Evolutionary conservation across 2,113 vertebrate species (phyloP).

Genomic region (Notechis scutatus): DNA sequence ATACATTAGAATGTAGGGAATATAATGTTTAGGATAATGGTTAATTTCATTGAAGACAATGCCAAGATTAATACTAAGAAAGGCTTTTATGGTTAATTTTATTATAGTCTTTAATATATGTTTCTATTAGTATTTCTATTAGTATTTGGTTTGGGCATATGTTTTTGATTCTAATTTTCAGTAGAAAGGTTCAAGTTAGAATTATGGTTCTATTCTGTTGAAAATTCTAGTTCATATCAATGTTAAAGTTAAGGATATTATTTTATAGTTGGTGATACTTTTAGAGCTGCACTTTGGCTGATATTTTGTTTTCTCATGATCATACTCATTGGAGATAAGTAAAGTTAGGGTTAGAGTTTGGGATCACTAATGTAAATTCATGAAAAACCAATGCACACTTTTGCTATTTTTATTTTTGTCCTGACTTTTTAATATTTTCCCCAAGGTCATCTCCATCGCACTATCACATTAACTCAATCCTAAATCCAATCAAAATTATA

Average conservation of each 20-base stretch:
- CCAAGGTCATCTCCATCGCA: not conserved
- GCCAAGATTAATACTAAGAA: not conserved
- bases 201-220: not conserved
- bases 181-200: not conserved
- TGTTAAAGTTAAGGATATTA: not conserved
- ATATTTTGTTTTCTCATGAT: not conserved
- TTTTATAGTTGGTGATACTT: not conserved
- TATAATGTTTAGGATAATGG: not conserved
- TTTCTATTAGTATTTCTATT: not conserved
- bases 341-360: not conserved
- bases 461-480: not conserved
- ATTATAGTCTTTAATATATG: not conserved
- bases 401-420: not conserved
- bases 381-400: not conserved
- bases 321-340: not conserved
- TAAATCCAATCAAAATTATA: not conserved
- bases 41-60: not conserved
- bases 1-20: not conserved
- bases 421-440: not conserved
- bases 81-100: not conserved
- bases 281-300: not conserved
- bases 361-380: too few relatives aligned
- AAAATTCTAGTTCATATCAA: not conserved
- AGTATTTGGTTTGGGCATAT: not conserved
- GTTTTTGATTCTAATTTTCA: not conserved